phyloP scores from a whole-genome alignment of 2,113 vertebrate genomes.

The Scatophagus argus region DNA sequence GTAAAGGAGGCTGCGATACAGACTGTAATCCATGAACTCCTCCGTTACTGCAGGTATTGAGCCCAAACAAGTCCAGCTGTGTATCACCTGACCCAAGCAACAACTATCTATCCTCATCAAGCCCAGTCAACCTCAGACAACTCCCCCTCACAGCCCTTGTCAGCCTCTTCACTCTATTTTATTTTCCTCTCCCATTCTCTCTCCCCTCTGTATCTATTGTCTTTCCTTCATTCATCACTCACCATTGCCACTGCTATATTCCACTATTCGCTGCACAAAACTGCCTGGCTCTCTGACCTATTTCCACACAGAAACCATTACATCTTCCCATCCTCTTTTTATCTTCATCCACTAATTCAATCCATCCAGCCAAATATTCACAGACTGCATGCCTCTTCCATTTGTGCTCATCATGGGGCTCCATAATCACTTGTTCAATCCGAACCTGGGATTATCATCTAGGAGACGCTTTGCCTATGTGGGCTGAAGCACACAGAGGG shows the following conservation, averaged over 20 bases:
- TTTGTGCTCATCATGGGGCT: constrained; percentile 40
- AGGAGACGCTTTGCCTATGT: constrained; percentile 15
- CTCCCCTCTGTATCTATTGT: constrained; percentile 32
- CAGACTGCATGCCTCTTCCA: constrained; percentile 37
- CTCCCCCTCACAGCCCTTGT: constrained; percentile 11
- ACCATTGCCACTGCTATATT: constrained; percentile 47
- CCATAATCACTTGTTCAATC: constrained; percentile 7
- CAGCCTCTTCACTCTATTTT: constrained; percentile 34
- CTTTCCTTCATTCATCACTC: constrained; percentile 70
- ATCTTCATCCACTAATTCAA: constrained; percentile 63
- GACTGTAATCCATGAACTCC: constrained; percentile 29
- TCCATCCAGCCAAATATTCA: constrained; percentile 64
- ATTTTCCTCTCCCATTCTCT: constrained; percentile 18
- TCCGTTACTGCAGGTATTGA: constrained; percentile 13
- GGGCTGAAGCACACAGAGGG: constrained; percentile 18
- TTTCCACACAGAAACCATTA: constrained; percentile 71
- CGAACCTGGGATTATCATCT: constrained; percentile 46
- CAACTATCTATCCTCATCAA: constrained; percentile 61
- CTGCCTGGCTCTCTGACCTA: constrained; percentile 39
- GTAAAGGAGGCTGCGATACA: constrained; percentile 10
- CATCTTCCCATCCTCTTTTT: constrained; percentile 49
- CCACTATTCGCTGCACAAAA: constrained; percentile 42
- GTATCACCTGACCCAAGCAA: constrained; percentile 5
- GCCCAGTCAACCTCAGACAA: constrained; percentile 6
- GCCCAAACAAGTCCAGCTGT: constrained; percentile 36